Evolutionary conservation across 2,888 invertebrate genomes (phyloP).

Genomic region (Schizotus pectinicornis): DNA sequence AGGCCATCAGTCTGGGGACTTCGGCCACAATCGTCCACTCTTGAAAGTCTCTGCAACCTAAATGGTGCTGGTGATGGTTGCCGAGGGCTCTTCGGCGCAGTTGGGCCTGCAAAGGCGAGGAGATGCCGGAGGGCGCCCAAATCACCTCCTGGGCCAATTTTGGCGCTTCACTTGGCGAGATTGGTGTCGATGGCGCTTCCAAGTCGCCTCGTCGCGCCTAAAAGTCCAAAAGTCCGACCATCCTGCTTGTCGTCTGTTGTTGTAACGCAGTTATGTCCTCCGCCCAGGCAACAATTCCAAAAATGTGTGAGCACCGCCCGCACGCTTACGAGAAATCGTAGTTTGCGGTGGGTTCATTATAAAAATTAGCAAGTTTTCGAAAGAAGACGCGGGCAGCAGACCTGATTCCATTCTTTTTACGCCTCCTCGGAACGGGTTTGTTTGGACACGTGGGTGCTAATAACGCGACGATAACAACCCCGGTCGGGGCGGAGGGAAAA

Average conservation of each 20-base stretch:
- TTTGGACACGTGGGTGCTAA: conserved; percentile 28
- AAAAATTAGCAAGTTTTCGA: conserved; percentile 36
- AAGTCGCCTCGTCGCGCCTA: background rate
- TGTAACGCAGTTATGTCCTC: conserved; percentile 17
- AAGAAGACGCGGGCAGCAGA: conserved; percentile 34
- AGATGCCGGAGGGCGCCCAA: no score
- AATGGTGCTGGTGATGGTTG: no score
- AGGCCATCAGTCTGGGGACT: no score
- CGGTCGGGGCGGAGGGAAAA: background rate
- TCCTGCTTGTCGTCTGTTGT: conserved; percentile 8
- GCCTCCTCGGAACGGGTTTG: conserved; percentile 32
- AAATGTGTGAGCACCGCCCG: conserved; percentile 32
- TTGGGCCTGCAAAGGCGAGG: no score
- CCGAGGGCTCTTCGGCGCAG: no score
- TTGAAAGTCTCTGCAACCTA: no score
- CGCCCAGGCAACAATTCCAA: conserved; percentile 33
- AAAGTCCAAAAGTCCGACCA: conserved; percentile 1
- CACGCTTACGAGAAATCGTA: conserved; percentile 34
- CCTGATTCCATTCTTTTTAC: conserved; percentile 35
- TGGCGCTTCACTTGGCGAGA: no score
- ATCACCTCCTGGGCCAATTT: no score
- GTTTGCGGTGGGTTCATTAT: conserved; percentile 32
- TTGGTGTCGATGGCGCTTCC: no score
- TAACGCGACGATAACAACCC: conserved; percentile 26
- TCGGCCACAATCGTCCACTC: no score